Evolutionary conservation across 2,797 vertebrate species (phyloP).

Genomic region (Linurgus olivaceus): DNA sequence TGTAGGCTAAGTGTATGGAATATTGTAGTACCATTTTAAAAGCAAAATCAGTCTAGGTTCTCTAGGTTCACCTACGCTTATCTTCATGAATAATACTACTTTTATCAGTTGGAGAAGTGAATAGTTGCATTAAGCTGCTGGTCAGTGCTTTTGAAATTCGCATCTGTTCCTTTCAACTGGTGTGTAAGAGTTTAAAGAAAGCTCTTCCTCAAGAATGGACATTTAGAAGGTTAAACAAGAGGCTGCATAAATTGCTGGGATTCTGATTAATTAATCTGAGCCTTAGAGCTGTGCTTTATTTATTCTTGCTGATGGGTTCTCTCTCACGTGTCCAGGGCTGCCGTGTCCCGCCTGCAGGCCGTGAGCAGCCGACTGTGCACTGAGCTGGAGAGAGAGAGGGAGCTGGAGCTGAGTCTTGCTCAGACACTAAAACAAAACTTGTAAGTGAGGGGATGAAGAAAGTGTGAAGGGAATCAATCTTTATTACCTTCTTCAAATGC

Average conservation of each 20-base stretch:
- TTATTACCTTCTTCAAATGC: not conserved
- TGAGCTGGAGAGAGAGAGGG: conserved; percentile 78
- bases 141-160: not conserved
- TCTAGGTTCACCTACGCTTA: not conserved
- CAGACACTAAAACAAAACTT: conserved; percentile 60
- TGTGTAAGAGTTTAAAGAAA: not conserved
- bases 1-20: not conserved
- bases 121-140: not conserved
- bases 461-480: not conserved
- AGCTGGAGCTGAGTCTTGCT: conserved; percentile 68
- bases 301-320: not conserved
- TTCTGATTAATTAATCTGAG: not conserved
- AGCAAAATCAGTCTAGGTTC: not conserved
- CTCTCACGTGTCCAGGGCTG: conserved; percentile 64
- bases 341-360: conserved; percentile 76
- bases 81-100: not conserved
- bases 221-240: not conserved
- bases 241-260: not conserved
- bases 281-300: not conserved
- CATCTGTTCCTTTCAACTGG: not conserved
- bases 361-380: conserved; percentile 67
- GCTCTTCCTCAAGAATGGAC: not conserved
- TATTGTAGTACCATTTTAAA: not conserved
- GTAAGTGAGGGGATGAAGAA: conserved; percentile 56
- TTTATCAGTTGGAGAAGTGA: not conserved